Evolutionary conservation across 1,140 invertebrate genomes (phyloP).

Genomic region (Ctenoplectra terminalis): DNA sequence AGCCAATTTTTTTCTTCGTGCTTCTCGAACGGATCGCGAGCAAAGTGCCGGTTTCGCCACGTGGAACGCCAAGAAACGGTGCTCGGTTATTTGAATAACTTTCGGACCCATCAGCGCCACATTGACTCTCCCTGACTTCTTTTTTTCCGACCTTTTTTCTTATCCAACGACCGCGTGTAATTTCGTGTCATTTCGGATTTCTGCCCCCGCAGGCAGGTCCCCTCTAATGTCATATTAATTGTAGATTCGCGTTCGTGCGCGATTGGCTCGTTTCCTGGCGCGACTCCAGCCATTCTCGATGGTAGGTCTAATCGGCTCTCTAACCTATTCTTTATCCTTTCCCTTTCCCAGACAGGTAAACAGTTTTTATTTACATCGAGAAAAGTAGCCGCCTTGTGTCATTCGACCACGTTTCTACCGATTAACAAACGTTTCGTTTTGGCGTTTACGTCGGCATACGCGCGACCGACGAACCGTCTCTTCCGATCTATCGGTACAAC

Average conservation of each 20-base stretch:
- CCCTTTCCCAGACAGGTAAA: neutral
- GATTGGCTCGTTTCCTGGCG: conserved; percentile 60
- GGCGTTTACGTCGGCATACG: neutral
- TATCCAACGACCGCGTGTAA: conserved; percentile 58
- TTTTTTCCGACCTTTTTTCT: neutral
- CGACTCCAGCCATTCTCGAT: conserved; percentile 53
- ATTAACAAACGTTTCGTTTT: neutral
- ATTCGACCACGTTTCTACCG: neutral
- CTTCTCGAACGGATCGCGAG: neutral
- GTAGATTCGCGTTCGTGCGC: conserved; percentile 67
- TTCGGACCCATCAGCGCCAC: neutral
- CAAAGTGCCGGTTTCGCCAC: conserved; percentile 58
- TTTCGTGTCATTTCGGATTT: conserved; percentile 73
- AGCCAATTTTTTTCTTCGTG: neutral
- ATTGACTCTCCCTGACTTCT: neutral
- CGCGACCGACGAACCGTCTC: neutral
- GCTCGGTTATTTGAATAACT: conserved; percentile 51
- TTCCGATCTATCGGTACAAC: neutral
- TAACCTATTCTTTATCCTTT: conserved; percentile 14
- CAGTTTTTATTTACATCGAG: conserved; percentile 25
- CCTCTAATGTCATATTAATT: conserved; percentile 79
- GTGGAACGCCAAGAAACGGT: conserved; percentile 32
- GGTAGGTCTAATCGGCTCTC: conserved; percentile 24
- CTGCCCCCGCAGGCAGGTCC: conserved; percentile 60
- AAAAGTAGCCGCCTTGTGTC: neutral